These are phyloP conservation scores for Seladonia tumulorum DNA, from an alignment of 2,888 invertebrate species.

Conservation along the genomic window DNA sequence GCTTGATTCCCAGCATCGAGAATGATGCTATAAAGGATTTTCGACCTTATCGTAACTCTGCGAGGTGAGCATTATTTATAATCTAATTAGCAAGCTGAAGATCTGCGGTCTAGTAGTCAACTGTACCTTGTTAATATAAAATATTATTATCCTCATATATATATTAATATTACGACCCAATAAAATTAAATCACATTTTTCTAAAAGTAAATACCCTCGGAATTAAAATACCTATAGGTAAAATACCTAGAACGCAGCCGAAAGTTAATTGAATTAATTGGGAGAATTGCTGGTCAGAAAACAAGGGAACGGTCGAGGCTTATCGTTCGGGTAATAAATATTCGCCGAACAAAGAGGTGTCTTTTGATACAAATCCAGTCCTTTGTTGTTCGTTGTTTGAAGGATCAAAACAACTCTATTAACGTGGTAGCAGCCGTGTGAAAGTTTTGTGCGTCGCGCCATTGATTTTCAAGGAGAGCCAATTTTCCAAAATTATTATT, in stretches of 20 bases:
- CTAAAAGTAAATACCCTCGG: too few species aligned
- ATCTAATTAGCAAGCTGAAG: too few species aligned
- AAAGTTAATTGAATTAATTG: conserved; percentile 44
- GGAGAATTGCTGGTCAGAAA: not conserved
- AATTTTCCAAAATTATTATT: not conserved
- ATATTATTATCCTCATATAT: too few species aligned
- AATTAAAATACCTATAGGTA: too few species aligned
- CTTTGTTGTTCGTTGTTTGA: conserved; percentile 11
- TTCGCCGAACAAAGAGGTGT: conserved; percentile 7
- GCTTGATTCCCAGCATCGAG: not conserved
- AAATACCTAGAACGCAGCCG: too few species aligned
- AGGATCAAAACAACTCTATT: conserved; percentile 21
- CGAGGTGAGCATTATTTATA: not conserved
- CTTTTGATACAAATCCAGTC: conserved; percentile 48
- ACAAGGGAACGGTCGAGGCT: not conserved
- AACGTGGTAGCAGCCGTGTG: too few species aligned
- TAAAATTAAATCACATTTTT: too few species aligned
- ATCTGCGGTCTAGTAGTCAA: too few species aligned
- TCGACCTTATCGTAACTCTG: not conserved
- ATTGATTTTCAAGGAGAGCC: not conserved
- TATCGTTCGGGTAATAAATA: conserved; percentile 24
- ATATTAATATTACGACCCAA: too few species aligned
- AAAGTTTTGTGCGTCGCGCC: not conserved
- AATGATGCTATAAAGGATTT: not conserved
- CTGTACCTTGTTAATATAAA: too few species aligned